Evolutionary conservation across 2,113 vertebrate genomes (phyloP).

Genomic region (Salvator merianae): DNA sequence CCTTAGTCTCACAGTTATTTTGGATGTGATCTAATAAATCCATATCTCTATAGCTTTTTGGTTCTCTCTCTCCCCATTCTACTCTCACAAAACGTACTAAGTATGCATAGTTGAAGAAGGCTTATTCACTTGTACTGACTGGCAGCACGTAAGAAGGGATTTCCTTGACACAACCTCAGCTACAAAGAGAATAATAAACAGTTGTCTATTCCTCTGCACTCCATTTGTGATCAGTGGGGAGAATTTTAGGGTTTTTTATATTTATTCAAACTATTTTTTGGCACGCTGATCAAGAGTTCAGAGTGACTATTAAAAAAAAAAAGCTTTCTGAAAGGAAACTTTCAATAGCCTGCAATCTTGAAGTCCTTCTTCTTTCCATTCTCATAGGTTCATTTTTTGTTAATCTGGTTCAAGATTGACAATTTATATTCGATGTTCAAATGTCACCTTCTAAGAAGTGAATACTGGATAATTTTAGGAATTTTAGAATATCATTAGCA

Average conservation of each 20-base stretch:
- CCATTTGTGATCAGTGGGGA: neutral
- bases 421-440: neutral
- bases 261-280: no score
- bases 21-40: neutral
- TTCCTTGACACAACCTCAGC: neutral
- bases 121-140: neutral
- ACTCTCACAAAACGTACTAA: neutral
- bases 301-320: neutral
- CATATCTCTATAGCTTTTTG: rapidly evolving
- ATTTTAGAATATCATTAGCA: no score
- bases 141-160: neutral
- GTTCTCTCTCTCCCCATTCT: neutral
- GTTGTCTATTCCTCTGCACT: neutral
- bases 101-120: rapidly evolving
- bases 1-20: neutral
- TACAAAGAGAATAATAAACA: rapidly evolving
- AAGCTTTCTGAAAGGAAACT: neutral
- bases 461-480: no score
- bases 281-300: neutral
- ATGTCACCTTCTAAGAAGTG: neutral
- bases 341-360: neutral
- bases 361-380: neutral
- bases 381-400: neutral
- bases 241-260: neutral
- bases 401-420: neutral